Percentiles rank a stretch among this genome's conserved stretches.
These are phyloP conservation scores for Metellina segmentata DNA, from an alignment of 2,888 invertebrate species.

Conservation along the genomic window DNA sequence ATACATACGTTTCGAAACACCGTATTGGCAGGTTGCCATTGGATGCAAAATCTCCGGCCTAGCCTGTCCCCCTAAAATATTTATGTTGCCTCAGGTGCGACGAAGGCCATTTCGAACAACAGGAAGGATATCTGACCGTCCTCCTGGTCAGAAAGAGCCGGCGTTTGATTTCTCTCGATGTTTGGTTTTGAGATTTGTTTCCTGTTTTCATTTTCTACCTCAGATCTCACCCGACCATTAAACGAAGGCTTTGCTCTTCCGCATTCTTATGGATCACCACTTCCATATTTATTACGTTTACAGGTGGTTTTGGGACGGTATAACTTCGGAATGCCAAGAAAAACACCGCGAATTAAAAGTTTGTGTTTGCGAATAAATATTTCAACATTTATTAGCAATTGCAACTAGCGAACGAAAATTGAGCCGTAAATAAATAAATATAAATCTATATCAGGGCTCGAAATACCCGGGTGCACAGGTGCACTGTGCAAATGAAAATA, in stretches of 20 bases:
- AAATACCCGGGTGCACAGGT: too few species aligned
- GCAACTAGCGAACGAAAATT: too few species aligned
- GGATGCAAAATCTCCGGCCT: background rate
- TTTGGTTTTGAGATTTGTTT: background rate
- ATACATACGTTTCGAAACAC: background rate
- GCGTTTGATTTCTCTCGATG: background rate
- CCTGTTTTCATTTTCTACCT: background rate
- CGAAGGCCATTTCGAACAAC: background rate
- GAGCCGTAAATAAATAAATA: too few species aligned
- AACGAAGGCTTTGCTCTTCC: background rate
- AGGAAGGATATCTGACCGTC: background rate
- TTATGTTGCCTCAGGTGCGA: background rate
- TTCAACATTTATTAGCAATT: too few species aligned
- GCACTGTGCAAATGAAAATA: too few species aligned
- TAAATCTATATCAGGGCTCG: too few species aligned
- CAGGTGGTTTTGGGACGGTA: too few species aligned
- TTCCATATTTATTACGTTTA: too few species aligned
- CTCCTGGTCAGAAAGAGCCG: background rate
- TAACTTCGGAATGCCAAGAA: too few species aligned
- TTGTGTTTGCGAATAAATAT: too few species aligned
- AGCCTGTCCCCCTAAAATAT: background rate
- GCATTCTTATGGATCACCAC: background rate
- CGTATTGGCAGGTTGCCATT: background rate
- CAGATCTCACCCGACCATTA: background rate
- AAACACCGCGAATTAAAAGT: too few species aligned